A percentile compares a stretch with the other conserved stretches of the same genome.
phyloP scores from a whole-genome alignment of 2,113 vertebrate genomes.

The Peromyscus maniculatus region DNA sequence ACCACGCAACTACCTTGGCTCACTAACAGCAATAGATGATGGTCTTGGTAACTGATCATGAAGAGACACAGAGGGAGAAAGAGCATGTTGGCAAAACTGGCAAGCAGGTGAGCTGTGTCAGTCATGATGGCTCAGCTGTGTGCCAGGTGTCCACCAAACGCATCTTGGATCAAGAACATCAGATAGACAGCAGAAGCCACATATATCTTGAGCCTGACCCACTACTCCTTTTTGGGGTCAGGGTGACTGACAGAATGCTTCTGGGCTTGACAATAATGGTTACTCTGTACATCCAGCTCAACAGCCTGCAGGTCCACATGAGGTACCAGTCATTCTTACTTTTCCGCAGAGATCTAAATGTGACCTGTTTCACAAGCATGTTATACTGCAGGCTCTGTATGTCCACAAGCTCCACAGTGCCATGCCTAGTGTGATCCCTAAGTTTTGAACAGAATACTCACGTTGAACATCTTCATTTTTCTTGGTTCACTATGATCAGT shows the following conservation, averaged over 20 bases:
- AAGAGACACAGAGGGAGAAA: constrained; percentile 92
- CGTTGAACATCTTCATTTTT: not conserved
- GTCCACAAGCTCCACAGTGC: not conserved
- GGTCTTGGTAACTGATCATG: constrained; percentile 90
- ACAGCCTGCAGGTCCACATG: constrained; percentile 64
- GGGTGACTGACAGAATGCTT: not conserved
- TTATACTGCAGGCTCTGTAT: too few relatives aligned
- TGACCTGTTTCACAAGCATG: constrained; percentile 48
- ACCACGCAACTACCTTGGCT: constrained; percentile 93
- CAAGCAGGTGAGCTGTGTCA: constrained; percentile 94
- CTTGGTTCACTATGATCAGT: not conserved
- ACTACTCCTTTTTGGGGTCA: constrained; percentile 78
- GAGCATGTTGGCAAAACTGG: constrained; percentile 93
- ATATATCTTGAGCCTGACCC: constrained; percentile 88
- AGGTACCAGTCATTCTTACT: constrained; percentile 42
- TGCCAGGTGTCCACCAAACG: constrained; percentile 91
- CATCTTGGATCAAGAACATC: constrained; percentile 92
- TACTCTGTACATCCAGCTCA: constrained; percentile 74
- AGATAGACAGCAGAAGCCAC: constrained; percentile 90
- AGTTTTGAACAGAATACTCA: not conserved
- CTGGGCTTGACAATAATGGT: constrained; percentile 86
- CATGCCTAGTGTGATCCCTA: not conserved
- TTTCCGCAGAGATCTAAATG: constrained; percentile 68
- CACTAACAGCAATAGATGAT: constrained; percentile 95
- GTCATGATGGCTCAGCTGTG: constrained; percentile 95